A percentile compares a stretch with the other conserved stretches of the same genome.
phyloP scores from a whole-genome alignment of 2,888 invertebrate genomes.

The Tricholauxania praeusta region DNA sequence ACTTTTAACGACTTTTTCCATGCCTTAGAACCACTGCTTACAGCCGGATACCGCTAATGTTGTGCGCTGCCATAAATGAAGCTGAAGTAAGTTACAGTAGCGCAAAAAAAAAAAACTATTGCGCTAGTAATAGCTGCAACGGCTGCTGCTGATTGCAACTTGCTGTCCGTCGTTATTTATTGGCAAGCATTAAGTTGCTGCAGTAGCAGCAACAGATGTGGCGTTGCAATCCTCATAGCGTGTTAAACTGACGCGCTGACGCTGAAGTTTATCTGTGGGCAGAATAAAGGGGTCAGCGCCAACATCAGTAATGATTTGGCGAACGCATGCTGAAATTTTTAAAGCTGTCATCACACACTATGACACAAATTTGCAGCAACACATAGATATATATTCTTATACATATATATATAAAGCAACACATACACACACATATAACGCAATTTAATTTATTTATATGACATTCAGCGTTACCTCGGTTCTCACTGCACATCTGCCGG shows the following conservation, averaged over 20 bases:
- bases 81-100: neutral
- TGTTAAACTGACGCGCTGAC: neutral
- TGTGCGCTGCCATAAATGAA: neutral
- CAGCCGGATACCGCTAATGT: conserved; percentile 15
- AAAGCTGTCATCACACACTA: no score
- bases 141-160: neutral
- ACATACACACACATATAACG: neutral
- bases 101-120: neutral
- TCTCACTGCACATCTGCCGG: neutral
- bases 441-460: conserved; percentile 29
- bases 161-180: conserved; percentile 23
- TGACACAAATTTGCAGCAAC: neutral
- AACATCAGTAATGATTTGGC: conserved; percentile 7
- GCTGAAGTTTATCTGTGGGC: neutral
- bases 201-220: neutral
- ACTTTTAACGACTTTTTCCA: no score
- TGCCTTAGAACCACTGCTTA: neutral
- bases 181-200: conserved; percentile 7
- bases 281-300: neutral
- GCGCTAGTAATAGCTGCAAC: conserved; percentile 1
- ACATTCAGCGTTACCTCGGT: conserved; percentile 7
- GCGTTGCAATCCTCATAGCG: neutral
- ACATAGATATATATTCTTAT: neutral
- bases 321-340: neutral
- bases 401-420: neutral